Evolutionary conservation across 2,797 vertebrate genomes (phyloP), one percentile per base, ranked within the genome.

Genomic region (Syndactyla subalaris): DNA sequence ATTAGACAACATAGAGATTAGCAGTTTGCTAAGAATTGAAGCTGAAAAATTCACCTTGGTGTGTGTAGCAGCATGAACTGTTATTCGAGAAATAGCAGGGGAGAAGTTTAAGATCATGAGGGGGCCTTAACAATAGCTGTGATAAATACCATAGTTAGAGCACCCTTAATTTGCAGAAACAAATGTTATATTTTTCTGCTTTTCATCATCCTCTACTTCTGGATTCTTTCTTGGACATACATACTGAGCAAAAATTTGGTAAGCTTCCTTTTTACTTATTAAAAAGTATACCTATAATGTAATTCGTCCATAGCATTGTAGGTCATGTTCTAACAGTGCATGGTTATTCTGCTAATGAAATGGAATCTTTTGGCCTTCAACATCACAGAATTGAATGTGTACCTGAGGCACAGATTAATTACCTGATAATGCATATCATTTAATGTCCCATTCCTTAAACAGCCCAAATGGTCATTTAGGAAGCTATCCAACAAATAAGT

Each of bases 341-440:
- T 77, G 65, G 76, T 93, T 91, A 29, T 58, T 90, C 24, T 87
- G 52, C 65, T 88, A 72, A 90, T 81, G 73, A 97, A 80, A 90
- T 38, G 58, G 34, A 90, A 96, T 90, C 59, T 70, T 93, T 85
- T 95, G 70, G 15, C 63, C 41, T 88, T 92, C 75, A 88, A 0
- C 78, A 51, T 95, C 92, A 80, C 46, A 75, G 71, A 75, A 79
- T 12, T 92, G 90, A 84, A 68, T 55, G 39, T 65, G 73, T 46
- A 84, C 49, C 76, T 65, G 68, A 93, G 43, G 19, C 30, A 88
- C 51, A 78, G 39, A 95, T 92, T 94, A 97, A 83, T 85, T 70
- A 78, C 62, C 80, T 67, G 63, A 71, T 94, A 95, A 88, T 89
- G 66, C 46, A 71, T 90, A 27, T 19, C 26, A 67, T 89, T 90